Conservation (phyloP, 1,140 invertebrate species). For the Charaxes varanes region DNA sequence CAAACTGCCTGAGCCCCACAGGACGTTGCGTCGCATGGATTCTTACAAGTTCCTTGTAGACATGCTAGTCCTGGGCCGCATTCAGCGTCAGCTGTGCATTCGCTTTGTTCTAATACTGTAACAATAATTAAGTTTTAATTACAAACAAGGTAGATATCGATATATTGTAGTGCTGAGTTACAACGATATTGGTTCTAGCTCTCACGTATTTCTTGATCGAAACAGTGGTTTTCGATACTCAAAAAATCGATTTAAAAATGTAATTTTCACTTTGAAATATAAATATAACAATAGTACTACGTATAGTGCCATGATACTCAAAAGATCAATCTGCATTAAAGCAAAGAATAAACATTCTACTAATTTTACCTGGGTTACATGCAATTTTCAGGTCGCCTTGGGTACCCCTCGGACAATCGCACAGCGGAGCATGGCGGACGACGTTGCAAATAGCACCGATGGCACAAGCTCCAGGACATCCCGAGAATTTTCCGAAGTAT, state of each 20-base stretch:
- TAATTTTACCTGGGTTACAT: constrained; percentile 77
- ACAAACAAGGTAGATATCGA: too few relatives aligned
- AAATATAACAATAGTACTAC: background rate
- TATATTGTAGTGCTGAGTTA: too few relatives aligned
- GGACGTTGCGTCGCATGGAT: constrained; percentile 88
- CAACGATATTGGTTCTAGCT: too few relatives aligned
- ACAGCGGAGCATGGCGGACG: too few relatives aligned
- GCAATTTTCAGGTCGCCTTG: constrained; percentile 83
- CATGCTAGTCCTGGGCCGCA: constrained; percentile 90
- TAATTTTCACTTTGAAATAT: too few relatives aligned
- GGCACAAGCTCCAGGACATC: too few relatives aligned
- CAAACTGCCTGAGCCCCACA: constrained; percentile 88
- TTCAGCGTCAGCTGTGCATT: constrained; percentile 88
- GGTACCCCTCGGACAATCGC: constrained; percentile 88
- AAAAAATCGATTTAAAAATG: too few relatives aligned
- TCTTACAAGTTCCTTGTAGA: constrained; percentile 85
- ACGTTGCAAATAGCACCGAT: too few relatives aligned
- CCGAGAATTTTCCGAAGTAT: too few relatives aligned
- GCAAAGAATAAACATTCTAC: background rate
- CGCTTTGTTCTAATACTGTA: constrained; percentile 73
- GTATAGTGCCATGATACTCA: too few relatives aligned
- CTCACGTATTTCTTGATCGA: too few relatives aligned
- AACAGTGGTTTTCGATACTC: too few relatives aligned
- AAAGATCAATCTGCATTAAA: constrained; percentile 1
- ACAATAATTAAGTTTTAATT: constrained; percentile 49